Percentiles rank a stretch among this genome's conserved stretches.
Evolutionary conservation across 2,888 invertebrate genomes (phyloP).

Genomic region (Limnephilus marmoratus): DNA sequence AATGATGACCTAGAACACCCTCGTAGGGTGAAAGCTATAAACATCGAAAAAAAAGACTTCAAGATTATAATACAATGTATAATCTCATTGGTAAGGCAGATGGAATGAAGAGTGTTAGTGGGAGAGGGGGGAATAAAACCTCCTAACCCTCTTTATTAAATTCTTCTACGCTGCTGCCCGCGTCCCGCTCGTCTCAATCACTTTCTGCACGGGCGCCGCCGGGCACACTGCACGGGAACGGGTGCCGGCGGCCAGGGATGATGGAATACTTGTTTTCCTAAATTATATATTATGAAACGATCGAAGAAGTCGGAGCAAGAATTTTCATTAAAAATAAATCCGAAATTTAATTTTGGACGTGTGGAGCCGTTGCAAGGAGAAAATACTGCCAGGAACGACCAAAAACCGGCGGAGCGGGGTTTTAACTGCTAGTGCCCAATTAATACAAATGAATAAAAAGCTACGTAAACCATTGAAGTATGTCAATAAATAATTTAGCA

Average conservation of each 20-base stretch:
- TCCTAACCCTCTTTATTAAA: constrained; percentile 41
- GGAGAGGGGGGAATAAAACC: neutral
- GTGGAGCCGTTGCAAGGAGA: neutral
- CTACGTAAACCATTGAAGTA: too few relatives aligned
- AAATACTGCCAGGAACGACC: neutral
- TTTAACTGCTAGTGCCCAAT: too few relatives aligned
- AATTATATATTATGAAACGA: neutral
- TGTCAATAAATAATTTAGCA: neutral
- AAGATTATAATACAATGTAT: too few relatives aligned
- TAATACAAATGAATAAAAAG: too few relatives aligned
- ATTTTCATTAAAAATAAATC: neutral
- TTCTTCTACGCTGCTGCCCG: constrained; percentile 41
- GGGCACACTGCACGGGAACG: neutral
- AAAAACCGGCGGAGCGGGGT: too few relatives aligned
- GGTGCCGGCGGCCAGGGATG: neutral
- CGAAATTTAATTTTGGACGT: neutral
- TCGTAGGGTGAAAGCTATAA: too few relatives aligned
- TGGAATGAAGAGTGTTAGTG: neutral
- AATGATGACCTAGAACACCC: too few relatives aligned
- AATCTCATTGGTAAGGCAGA: neutral
- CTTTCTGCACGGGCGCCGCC: constrained; percentile 21
- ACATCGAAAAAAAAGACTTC: too few relatives aligned
- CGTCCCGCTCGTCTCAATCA: neutral
- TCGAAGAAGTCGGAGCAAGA: neutral
- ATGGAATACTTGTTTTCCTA: neutral